Evolutionary conservation across 35 echinoderm and acorn worm genomes (phyloP).

Genomic region (Stichopus chloronotus): DNA sequence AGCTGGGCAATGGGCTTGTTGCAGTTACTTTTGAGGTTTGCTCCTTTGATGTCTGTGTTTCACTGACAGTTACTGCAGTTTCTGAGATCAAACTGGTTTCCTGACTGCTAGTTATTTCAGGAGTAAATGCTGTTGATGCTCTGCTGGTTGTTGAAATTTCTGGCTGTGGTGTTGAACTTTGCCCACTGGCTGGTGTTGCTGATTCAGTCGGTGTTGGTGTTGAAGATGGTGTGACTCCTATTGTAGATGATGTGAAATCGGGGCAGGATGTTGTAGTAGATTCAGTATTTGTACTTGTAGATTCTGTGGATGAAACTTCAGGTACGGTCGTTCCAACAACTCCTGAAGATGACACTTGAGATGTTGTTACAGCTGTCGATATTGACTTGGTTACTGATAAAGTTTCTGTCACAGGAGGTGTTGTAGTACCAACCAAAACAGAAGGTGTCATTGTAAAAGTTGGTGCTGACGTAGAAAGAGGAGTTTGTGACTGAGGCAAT

Average conservation of each 20-base stretch:
- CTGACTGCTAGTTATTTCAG: too few relatives aligned
- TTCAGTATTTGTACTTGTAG: background rate
- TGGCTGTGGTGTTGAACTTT: background rate
- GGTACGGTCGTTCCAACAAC: background rate
- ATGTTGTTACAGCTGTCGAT: background rate
- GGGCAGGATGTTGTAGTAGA: background rate
- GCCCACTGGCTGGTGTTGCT: background rate
- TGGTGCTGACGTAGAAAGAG: background rate
- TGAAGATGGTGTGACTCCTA: background rate
- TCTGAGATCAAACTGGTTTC: too few relatives aligned
- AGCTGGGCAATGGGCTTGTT: too few relatives aligned
- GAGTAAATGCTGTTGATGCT: too few relatives aligned
- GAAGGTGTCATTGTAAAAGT: background rate
- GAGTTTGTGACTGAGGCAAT: background rate
- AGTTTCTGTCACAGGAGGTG: background rate
- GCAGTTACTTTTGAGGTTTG: too few relatives aligned
- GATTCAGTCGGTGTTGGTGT: background rate
- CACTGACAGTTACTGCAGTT: too few relatives aligned
- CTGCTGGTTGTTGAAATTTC: too few relatives aligned
- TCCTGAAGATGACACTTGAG: background rate
- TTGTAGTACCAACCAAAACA: background rate
- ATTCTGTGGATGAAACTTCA: background rate
- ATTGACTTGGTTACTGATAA: background rate
- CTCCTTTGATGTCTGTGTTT: too few relatives aligned
- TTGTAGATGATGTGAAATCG: background rate